A percentile compares a stretch with the other conserved stretches of the same genome.
Conservation (phyloP, 2,113 vertebrate species). For the Trogon surrucura region DNA sequence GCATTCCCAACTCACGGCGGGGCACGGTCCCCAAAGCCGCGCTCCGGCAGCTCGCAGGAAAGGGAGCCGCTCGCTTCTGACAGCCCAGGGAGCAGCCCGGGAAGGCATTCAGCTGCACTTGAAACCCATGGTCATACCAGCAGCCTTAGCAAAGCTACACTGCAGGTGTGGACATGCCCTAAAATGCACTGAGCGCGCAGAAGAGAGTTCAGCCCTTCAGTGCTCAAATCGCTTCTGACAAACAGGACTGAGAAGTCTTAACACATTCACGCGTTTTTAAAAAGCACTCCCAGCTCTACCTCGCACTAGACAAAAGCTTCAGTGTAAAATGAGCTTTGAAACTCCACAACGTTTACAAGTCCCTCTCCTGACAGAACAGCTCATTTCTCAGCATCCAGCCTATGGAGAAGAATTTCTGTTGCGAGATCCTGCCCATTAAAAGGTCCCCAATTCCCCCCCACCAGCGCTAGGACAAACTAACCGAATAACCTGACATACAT, state of each 20-base stretch:
- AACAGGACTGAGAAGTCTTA: not conserved
- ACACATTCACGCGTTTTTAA: not conserved
- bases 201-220: not conserved
- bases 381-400: not conserved
- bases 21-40: not conserved
- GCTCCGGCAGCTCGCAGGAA: not conserved
- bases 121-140: not conserved
- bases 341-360: not conserved
- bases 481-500: not conserved
- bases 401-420: rapidly evolving
- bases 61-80: not conserved
- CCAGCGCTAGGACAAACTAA: not conserved
- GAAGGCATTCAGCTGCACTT: not conserved
- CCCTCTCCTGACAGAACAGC: not conserved
- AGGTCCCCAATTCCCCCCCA: not conserved
- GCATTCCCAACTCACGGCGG: rapidly evolving
- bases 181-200: not conserved
- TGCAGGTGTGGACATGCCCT: constrained; percentile 6
- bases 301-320: not conserved
- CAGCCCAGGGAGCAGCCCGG: not conserved
- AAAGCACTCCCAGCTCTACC: not conserved
- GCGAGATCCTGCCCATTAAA: not conserved
- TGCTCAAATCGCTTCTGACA: not conserved
- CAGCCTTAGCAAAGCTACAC: not conserved
- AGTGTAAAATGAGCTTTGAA: not conserved